Conservation (phyloP, 2,797 vertebrate species). For the Peromyscus aztecus region DNA sequence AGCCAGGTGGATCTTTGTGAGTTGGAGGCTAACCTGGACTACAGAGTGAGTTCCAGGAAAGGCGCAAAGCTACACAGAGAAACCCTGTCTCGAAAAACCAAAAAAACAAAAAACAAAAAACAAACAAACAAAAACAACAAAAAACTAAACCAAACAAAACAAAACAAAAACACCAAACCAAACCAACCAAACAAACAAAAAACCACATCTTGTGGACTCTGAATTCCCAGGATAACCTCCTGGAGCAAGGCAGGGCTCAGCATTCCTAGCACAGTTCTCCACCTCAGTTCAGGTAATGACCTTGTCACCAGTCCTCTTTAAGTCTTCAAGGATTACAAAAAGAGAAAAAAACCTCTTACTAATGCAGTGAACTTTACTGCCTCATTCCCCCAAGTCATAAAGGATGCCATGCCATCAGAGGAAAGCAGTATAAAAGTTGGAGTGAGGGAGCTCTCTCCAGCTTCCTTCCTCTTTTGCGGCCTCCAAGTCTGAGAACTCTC, state of each 20-base stretch:
- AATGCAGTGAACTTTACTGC: accelerated
- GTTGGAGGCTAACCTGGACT: too few relatives aligned
- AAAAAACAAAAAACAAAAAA: too few relatives aligned
- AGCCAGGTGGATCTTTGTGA: too few relatives aligned
- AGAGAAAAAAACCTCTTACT: not conserved
- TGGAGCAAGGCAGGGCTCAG: not conserved
- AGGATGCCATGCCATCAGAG: not conserved
- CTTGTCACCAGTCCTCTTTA: accelerated
- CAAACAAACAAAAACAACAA: too few relatives aligned
- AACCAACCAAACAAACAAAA: too few relatives aligned
- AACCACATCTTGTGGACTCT: not conserved
- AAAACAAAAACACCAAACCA: too few relatives aligned
- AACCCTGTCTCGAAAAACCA: too few relatives aligned
- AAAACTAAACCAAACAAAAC: too few relatives aligned
- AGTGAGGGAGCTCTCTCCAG: constrained; percentile 67
- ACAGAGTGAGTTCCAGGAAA: too few relatives aligned
- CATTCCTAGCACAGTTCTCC: not conserved
- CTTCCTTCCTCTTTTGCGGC: not conserved
- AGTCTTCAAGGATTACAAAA: not conserved
- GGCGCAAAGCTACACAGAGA: too few relatives aligned
- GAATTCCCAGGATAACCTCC: not conserved
- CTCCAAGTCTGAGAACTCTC: constrained; percentile 34
- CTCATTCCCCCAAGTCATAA: constrained; percentile 40
- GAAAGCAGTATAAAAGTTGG: constrained; percentile 46
- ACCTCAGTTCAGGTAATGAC: not conserved